Evolutionary conservation across 2,888 invertebrate genomes (phyloP).

Genomic region (Caenorhabditis wallacei): DNA sequence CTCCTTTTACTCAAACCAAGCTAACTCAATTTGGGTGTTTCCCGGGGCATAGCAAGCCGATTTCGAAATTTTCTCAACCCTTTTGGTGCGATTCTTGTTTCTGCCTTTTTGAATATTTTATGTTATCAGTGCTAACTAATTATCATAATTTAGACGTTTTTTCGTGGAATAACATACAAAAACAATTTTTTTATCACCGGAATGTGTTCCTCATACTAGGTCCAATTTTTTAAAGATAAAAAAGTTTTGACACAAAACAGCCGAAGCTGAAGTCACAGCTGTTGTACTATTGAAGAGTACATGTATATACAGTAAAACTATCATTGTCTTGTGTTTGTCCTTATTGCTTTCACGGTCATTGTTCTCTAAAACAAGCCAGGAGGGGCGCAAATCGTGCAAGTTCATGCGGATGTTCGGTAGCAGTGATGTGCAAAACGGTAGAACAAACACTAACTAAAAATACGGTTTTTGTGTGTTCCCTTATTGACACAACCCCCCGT

Average conservation of each 20-base stretch:
- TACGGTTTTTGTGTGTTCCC: slow-evolving; percentile 47
- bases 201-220: too few relatives aligned
- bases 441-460: slow-evolving; percentile 62
- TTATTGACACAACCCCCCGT: slow-evolving; percentile 39
- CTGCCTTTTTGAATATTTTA: neutral
- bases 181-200: too few relatives aligned
- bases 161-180: too few relatives aligned
- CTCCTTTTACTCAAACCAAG: slow-evolving; percentile 59
- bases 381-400: slow-evolving; percentile 49
- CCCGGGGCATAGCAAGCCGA: slow-evolving; percentile 54
- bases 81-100: slow-evolving; percentile 3
- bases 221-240: too few relatives aligned
- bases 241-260: too few relatives aligned
- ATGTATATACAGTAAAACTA: slow-evolving; percentile 6
- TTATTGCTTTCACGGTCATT: slow-evolving; percentile 3
- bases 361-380: slow-evolving; percentile 46
- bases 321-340: slow-evolving; percentile 7
- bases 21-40: slow-evolving; percentile 65
- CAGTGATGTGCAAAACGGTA: slow-evolving; percentile 62
- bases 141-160: too few relatives aligned
- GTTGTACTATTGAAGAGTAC: neutral
- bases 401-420: slow-evolving; percentile 61
- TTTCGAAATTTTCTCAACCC: slow-evolving; percentile 57
- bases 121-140: too few relatives aligned
- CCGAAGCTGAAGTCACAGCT: neutral